Evolutionary conservation across 2,797 vertebrate species (phyloP).

Genomic region (Phoebastria nigripes): DNA sequence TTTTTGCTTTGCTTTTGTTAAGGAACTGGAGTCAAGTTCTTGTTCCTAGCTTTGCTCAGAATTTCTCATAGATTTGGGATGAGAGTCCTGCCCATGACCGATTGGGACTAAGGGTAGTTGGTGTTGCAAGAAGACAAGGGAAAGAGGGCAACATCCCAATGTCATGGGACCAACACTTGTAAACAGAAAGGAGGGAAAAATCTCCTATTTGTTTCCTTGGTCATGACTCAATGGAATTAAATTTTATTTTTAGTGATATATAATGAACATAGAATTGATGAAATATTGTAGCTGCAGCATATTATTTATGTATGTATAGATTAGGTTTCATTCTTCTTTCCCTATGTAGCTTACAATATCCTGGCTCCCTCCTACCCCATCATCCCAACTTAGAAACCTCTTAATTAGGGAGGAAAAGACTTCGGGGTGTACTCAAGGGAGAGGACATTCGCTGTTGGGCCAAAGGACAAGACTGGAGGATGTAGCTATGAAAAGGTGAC

Average conservation of each 20-base stretch:
- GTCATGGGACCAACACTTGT: background rate
- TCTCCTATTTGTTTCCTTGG: background rate
- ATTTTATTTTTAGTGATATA: background rate
- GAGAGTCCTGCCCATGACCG: background rate
- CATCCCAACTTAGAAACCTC: background rate
- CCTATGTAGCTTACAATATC: background rate
- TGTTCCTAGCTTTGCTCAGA: background rate
- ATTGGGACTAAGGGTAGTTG: background rate
- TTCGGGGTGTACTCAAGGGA: background rate
- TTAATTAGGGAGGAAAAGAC: background rate
- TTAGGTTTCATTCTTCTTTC: background rate
- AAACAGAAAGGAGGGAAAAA: background rate
- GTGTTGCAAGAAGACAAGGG: background rate
- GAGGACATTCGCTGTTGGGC: background rate
- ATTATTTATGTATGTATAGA: background rate
- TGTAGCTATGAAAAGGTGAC: background rate
- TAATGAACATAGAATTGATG: background rate
- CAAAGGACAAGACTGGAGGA: background rate
- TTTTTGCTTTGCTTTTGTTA: background rate
- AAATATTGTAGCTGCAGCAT: background rate
- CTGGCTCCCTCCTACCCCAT: background rate
- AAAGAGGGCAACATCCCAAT: background rate
- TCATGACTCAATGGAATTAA: background rate
- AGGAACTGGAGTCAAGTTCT: background rate
- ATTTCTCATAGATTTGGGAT: background rate